These are phyloP conservation scores for Sciaenops ocellatus DNA, from an alignment of 2,797 vertebrate species.

Conservation along the genomic window DNA sequence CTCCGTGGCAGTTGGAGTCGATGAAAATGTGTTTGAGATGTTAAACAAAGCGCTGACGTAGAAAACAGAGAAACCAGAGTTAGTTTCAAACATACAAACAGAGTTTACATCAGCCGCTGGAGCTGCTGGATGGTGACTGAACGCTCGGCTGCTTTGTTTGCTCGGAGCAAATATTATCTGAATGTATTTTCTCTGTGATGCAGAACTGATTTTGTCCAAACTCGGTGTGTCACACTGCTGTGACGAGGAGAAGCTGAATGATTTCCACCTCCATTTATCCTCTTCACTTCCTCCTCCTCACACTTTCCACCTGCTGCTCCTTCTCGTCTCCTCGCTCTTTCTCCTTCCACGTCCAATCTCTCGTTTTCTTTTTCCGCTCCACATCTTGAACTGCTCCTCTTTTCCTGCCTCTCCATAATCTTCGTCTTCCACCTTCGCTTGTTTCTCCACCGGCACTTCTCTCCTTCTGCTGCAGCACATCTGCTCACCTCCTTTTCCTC, in stretches of 20 bases:
- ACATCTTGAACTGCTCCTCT: background rate
- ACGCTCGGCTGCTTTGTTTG: background rate
- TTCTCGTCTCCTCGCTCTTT: background rate
- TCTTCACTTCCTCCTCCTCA: background rate
- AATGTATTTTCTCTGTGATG: background rate
- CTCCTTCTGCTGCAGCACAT: background rate
- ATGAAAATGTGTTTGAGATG: background rate
- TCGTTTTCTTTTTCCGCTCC: background rate
- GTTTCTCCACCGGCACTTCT: background rate
- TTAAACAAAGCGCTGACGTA: too few species aligned
- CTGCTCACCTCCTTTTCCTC: conserved; percentile 6
- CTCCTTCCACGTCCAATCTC: background rate
- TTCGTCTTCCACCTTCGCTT: background rate
- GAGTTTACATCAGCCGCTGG: background rate
- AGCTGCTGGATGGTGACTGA: background rate
- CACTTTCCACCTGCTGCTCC: background rate
- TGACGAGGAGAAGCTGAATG: too few species aligned
- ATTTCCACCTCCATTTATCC: background rate
- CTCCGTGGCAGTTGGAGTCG: background rate
- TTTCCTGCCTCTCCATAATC: background rate
- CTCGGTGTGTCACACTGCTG: background rate
- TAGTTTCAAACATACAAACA: too few species aligned
- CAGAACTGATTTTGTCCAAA: background rate
- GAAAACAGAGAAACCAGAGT: background rate
- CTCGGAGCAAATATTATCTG: background rate